Base-by-base conservation (phyloP, 1,140 invertebrate genomes). In the Drosophila ironensis region DNA sequence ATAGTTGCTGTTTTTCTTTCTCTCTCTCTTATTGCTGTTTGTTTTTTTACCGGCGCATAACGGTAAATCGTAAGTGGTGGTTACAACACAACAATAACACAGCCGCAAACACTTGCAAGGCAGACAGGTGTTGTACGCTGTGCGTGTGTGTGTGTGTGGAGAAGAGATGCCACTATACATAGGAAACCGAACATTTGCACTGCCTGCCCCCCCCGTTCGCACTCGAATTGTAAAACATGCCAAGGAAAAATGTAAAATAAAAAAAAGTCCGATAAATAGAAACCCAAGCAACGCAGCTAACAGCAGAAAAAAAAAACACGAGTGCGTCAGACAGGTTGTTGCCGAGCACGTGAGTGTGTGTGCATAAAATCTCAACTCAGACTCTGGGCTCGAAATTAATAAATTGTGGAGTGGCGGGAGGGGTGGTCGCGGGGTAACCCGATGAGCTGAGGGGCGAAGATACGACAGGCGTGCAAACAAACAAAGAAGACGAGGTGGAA, bases 151-250 rank as follows among this genome's bases (percentile, higher is more conserved):
- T 27, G 51, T 28, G 19, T 37, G 73, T 38, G 61, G 30, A 52
- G 47, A 22, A 14, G 70, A 69, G 68, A 60, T 41, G 48, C 22
- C 37, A 20, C 42, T 63, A 69, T n/a, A n/a, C n/a, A n/a, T 35
- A 82, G 73, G 78, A 84, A 82, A 61, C 53, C 30, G 20, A 63
- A 82, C 72, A 56, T 59, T 77, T 59, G 40, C 11, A n/a, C n/a
- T n/a, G n/a, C n/a, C n/a, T 11, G 8, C 38, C 53, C 37, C 40
- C 41, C 12, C 54, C 42, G 46, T 51, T 44, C 66, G 74, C 73
- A 61, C 52, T 82, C 84, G 78, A 82, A 84, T 82, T 77, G 63
- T 63, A 82, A 70, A 69, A 61, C 54, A 47, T 24, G 30, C 41
- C 40, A 63, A 61, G 56, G 24, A n/a, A 14, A 60, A 22, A 8